Conservation (phyloP, 2,797 vertebrate genomes). For the Pygocentrus nattereri region DNA sequence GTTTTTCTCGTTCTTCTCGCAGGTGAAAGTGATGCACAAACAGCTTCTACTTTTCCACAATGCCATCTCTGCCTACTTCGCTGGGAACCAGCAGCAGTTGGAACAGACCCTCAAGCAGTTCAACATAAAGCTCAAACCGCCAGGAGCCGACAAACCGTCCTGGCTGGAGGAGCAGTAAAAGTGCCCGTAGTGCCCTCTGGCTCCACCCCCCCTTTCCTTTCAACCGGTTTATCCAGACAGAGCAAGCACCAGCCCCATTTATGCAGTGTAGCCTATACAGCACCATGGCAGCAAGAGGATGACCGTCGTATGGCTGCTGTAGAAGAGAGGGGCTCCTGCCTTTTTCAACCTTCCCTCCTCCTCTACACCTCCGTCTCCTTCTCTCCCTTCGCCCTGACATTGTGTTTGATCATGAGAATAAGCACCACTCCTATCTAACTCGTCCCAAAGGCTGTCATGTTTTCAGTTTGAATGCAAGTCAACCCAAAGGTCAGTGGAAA, state of each 20-base stretch:
- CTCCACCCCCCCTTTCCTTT: slow-evolving; percentile 48
- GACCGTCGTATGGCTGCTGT: slow-evolving; percentile 39
- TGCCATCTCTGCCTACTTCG: slow-evolving; percentile 96
- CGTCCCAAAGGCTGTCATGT: slow-evolving; percentile 21
- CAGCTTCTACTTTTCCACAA: slow-evolving; percentile 98
- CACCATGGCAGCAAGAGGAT: slow-evolving; percentile 57
- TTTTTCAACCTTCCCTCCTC: slow-evolving; percentile 56
- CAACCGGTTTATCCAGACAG: slow-evolving; percentile 56
- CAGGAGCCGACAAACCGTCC: slow-evolving; percentile 91
- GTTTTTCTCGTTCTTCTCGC: slow-evolving; percentile 12
- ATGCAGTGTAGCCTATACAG: slow-evolving; percentile 61
- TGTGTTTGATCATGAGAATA: slow-evolving; percentile 41
- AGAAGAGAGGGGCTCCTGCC: slow-evolving; percentile 25
- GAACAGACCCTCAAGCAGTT: slow-evolving; percentile 97
- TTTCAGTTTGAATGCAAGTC: slow-evolving; percentile 7
- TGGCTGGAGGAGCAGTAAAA: slow-evolving; percentile 97
- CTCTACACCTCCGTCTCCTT: slow-evolving; percentile 25
- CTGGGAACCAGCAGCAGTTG: slow-evolving; percentile 96
- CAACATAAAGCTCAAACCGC: slow-evolving; percentile 92
- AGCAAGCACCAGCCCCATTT: slow-evolving; percentile 13
- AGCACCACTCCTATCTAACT: slow-evolving; percentile 28
- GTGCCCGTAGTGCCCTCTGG: neutral
- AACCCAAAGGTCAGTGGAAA: neutral
- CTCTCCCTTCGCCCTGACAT: slow-evolving; percentile 23
- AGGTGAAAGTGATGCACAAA: slow-evolving; percentile 99